Evolutionary conservation across 1,140 invertebrate species (phyloP).

Genomic region (Telenomus remus): DNA sequence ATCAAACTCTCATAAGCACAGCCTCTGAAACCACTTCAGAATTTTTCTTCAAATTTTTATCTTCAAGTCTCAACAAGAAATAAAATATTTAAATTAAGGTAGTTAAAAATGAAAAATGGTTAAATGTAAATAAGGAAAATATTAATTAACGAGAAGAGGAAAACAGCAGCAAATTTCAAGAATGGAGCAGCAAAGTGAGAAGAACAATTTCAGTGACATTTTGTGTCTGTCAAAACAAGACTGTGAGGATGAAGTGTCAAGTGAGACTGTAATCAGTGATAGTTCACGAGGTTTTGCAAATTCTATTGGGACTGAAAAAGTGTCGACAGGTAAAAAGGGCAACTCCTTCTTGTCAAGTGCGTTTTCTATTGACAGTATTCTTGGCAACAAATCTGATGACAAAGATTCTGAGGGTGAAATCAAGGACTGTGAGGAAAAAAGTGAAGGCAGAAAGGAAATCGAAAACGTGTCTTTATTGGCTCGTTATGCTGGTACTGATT

Average conservation of each 20-base stretch:
- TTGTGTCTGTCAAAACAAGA: too few species aligned
- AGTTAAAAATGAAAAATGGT: too few species aligned
- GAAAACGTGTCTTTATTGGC: too few species aligned
- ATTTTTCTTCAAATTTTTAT: neutral
- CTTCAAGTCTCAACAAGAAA: too few species aligned
- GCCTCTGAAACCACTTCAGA: slow-evolving; percentile 14
- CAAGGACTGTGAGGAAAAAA: slow-evolving; percentile 50
- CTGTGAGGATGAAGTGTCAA: slow-evolving; percentile 7
- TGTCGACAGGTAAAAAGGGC: slow-evolving; percentile 14
- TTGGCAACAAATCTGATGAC: slow-evolving; percentile 56
- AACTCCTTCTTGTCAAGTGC: slow-evolving; percentile 49
- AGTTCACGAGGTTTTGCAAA: slow-evolving; percentile 12
- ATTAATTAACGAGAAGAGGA: too few species aligned
- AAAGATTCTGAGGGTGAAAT: slow-evolving; percentile 25
- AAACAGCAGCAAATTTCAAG: too few species aligned
- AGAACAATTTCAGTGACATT: too few species aligned
- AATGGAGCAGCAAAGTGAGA: too few species aligned
- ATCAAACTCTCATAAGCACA: slow-evolving; percentile 37
- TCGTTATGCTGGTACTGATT: too few species aligned
- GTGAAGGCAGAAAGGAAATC: slow-evolving; percentile 37
- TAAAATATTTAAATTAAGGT: too few species aligned
- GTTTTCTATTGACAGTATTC: slow-evolving; percentile 68
- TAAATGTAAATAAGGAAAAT: too few species aligned
- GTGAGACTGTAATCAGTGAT: slow-evolving; percentile 31
- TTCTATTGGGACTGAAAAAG: slow-evolving; percentile 2